phyloP scores from a whole-genome alignment of 1,140 invertebrate species.

The Ganaspis sp. region DNA sequence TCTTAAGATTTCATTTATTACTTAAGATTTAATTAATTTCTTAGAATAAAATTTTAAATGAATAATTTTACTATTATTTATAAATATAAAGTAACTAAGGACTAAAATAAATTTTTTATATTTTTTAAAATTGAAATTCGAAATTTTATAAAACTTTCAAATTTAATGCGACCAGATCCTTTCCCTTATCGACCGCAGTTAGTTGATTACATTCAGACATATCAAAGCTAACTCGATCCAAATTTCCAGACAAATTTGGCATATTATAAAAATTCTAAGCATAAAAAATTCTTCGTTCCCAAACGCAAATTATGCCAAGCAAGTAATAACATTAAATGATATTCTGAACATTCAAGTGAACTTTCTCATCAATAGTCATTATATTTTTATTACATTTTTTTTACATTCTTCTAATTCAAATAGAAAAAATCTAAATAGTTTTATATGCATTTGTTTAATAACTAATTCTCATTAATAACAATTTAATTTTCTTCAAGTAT shows the following conservation, averaged over 20 bases:
- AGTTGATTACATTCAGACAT: not conserved
- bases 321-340: not conserved
- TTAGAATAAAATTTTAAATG: not conserved
- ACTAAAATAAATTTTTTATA: not conserved
- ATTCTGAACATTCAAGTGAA: too few relatives aligned
- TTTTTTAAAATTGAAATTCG: not conserved
- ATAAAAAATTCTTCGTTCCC: not conserved
- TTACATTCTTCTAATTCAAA: too few relatives aligned
- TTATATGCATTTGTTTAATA: too few relatives aligned
- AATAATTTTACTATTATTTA: not conserved
- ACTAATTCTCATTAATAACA: too few relatives aligned
- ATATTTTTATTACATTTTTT: too few relatives aligned
- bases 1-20: not conserved
- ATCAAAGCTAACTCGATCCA: not conserved
- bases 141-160: not conserved
- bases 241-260: not conserved
- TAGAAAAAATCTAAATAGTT: too few relatives aligned
- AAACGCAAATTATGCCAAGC: not conserved
- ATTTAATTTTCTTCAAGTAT: too few relatives aligned
- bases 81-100: too few relatives aligned
- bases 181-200: not conserved
- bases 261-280: not conserved
- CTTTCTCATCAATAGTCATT: too few relatives aligned
- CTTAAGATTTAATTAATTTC: not conserved
- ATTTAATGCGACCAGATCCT: conserved; percentile 5